Base-by-base conservation (phyloP, 2,888 invertebrate genomes). In the Euclidia mi region DNA sequence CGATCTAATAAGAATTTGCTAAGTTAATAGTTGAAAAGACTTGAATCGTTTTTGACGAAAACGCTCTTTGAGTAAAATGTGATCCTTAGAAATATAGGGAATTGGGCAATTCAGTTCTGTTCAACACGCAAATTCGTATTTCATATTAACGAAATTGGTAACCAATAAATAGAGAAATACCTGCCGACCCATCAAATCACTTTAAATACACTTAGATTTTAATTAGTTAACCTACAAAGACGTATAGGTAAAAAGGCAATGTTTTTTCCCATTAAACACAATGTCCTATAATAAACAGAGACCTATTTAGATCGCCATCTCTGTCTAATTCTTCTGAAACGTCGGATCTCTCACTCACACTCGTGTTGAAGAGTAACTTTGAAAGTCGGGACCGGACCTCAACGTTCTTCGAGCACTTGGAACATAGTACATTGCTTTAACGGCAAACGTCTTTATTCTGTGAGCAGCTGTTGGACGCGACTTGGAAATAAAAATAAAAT, bases 401-500 rank as follows among this genome's bases (percentile, higher is more conserved):
- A 15, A 31, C 34, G 29, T 32, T 38, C 37, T 44, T 48, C 41
- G 48, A 44, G 43, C 32, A 44, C 40, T 51, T 28, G 38, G 42
- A 31, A 15, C 32, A 29, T 43, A 48, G 42, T 43, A 72, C 71
- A 73, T 75, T 66, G 68, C 62, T 56, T 75, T 75, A 64, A 71
- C 61, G 64, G 60, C 46, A 56, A 75, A 73, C 62, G 73, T 71
- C 75, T 75, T 71, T 60, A 76, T 75, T 73, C 71, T 48, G 56
- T 56, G 52, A 65, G 57, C 76, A 73, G 76, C 64, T 75, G 73
- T 61, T 51, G 64, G 62, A 56, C 52, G 52, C 50, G 59, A 62
- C 65, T 71, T 65, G 64, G 67, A 71, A 44, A 71, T 73, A 75
- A 72, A 72, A 73, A 73, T 76, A 75, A 72, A 75, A 75, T 75